Conservation (phyloP, 2,113 vertebrate species). For the Sebastes fasciatus region DNA sequence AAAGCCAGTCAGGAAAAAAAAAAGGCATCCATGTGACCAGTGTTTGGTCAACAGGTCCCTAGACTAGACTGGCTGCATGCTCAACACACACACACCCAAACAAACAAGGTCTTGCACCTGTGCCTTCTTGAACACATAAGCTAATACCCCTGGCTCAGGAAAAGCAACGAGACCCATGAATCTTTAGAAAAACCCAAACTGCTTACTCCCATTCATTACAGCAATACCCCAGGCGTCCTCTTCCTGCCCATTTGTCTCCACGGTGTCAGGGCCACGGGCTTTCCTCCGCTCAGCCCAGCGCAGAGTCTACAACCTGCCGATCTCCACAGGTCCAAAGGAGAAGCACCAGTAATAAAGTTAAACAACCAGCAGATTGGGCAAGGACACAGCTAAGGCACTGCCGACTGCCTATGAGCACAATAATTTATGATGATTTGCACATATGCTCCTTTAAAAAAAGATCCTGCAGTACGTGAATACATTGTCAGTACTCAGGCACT, state of each 20-base stretch:
- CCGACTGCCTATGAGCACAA: conserved; percentile 13
- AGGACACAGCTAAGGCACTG: conserved; percentile 2
- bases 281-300: not conserved
- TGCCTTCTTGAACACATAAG: conserved; percentile 19
- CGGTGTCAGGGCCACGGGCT: conserved; percentile 37
- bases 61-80: not conserved
- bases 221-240: conserved; percentile 47
- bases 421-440: conserved; percentile 21
- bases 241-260: conserved; percentile 63
- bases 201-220: conserved; percentile 70
- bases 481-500: not conserved
- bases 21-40: not conserved
- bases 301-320: conserved; percentile 9
- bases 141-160: conserved; percentile 30
- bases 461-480: not conserved
- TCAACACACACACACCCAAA: not conserved
- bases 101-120: conserved; percentile 21
- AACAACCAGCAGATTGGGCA: conserved; percentile 19
- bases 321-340: conserved; percentile 27
- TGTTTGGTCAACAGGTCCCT: conserved; percentile 42
- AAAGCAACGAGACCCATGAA: conserved; percentile 52
- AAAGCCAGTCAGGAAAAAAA: not conserved
- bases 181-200: conserved; percentile 64
- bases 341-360: conserved; percentile 1
- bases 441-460: not conserved